Base-by-base conservation (phyloP, 1,140 invertebrate species). In the Diuraphis noxia region DNA sequence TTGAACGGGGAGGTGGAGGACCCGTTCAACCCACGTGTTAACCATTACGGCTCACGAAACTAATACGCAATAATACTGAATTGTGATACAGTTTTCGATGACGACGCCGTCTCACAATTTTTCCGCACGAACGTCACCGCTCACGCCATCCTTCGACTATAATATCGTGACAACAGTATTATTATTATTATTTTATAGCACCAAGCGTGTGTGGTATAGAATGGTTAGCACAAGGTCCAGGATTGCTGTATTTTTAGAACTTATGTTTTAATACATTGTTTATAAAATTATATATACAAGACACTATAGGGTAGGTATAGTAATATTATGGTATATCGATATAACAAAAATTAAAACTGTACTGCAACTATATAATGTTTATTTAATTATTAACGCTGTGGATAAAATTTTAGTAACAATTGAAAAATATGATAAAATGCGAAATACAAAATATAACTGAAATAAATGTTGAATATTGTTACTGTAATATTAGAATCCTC, bases 81-180 rank as follows among this genome's bases (percentile, higher is more conserved):
- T 72, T 72, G 34, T 72, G 56, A n/a, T 72, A 72, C 56, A 72
- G n/a, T 72, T 72, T 72, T 72, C 56, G 56, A 72, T 72, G 56
- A 72, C 56, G n/a, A 30, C 56, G n/a, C 56, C 17, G 56, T n/a
- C n/a, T n/a, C n/a, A 72, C 56, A n/a, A 72, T 72, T 72, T 72
- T 72, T n/a, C n/a, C 13, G 56, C 56, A 72, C 56, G 56, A 72
- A 72, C 56, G 30, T 72, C n/a, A n/a, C 30, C 34, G 56, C 56
- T 72, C 56, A 72, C 56, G 13, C 56, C n/a, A 72, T 34, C 56
- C 56, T 30, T 72, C 56, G 56, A 72, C 56, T n/a, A n/a, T 72
- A 72, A n/a, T 72, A 72, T 72, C 56, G 56, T 72, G 56, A 72
- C 56, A n/a, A n/a, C 56, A 72, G n/a, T n/a, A 72, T n/a, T 72